Conservation (phyloP, 2,888 invertebrate species). For the Cordilura impudica region DNA sequence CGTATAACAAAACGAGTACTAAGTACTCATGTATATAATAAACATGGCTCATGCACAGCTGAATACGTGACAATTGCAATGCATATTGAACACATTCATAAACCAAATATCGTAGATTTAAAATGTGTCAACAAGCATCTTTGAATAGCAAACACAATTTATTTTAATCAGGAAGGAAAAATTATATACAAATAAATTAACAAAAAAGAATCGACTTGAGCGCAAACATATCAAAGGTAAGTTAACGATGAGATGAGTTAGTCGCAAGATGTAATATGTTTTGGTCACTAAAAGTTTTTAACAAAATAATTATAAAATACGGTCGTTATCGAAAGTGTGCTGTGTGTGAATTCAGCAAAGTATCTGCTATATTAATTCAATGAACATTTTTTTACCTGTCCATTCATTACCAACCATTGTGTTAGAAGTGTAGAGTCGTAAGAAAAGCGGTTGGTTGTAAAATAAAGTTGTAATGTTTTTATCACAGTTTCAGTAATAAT, state of each 20-base stretch:
- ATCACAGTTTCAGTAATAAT: background rate
- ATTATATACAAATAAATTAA: background rate
- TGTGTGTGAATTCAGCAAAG: slow-evolving; percentile 59
- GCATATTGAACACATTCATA: slow-evolving; percentile 25
- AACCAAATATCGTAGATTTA: slow-evolving; percentile 59
- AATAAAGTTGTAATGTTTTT: no score
- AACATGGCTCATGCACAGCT: slow-evolving; percentile 53
- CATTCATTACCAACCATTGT: slow-evolving; percentile 63
- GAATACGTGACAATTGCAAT: slow-evolving; percentile 56
- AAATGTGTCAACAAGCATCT: slow-evolving; percentile 60
- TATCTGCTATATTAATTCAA: slow-evolving; percentile 28
- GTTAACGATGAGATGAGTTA: background rate
- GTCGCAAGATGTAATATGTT: no score
- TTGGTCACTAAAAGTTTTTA: no score
- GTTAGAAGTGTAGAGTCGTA: slow-evolving; percentile 31
- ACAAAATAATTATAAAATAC: slow-evolving; percentile 4
- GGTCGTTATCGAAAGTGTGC: slow-evolving; percentile 57
- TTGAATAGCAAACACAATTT: slow-evolving; percentile 15
- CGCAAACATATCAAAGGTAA: background rate
- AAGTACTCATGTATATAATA: background rate
- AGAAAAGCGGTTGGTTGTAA: slow-evolving; percentile 22
- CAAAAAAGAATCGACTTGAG: background rate
- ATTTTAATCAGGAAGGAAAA: background rate
- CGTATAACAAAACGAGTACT: slow-evolving; percentile 33
- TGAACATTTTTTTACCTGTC: slow-evolving; percentile 61